These are phyloP conservation scores for Tenualosa ilisha DNA, from an alignment of 2,797 vertebrate genomes.

Conservation along the genomic window DNA sequence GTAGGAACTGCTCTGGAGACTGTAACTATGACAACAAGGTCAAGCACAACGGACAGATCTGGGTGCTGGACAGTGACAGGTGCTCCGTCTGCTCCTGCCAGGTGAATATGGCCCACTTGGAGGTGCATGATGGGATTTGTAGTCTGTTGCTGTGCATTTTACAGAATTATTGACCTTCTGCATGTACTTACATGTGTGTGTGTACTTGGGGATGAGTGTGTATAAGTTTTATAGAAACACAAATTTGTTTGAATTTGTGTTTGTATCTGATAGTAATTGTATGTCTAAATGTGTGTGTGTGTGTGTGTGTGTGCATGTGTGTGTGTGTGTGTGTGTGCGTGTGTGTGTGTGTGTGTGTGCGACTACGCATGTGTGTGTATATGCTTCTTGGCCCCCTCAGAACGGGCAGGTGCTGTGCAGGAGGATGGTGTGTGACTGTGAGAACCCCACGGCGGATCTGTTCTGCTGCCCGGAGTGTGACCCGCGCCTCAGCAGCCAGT, in stretches of 20 bases:
- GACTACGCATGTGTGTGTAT: conserved; percentile 14
- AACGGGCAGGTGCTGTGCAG: conserved; percentile 84
- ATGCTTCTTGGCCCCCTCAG: conserved; percentile 53
- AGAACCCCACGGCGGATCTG: conserved; percentile 86
- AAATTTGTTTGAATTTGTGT: neutral
- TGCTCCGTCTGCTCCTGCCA: conserved; percentile 86
- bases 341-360: no score
- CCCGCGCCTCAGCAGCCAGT: conserved; percentile 82
- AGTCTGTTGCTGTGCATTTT: neutral
- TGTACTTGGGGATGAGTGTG: neutral
- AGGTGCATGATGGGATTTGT: conserved; percentile 1
- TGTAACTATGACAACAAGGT: conserved; percentile 79
- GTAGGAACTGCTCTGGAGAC: conserved; percentile 85
- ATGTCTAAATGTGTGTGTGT: neutral
- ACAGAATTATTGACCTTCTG: no score
- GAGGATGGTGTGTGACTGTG: conserved; percentile 88
- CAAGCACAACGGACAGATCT: conserved; percentile 85
- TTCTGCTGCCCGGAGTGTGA: conserved; percentile 89
- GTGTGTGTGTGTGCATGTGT: neutral
- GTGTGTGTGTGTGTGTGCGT: neutral
- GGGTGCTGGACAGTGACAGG: conserved; percentile 83
- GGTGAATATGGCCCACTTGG: conserved; percentile 64
- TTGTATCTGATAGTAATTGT: neutral
- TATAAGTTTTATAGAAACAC: neutral
- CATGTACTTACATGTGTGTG: neutral